A percentile compares a stretch with the other conserved stretches of the same genome.
These are phyloP conservation scores for Eidolon dupreanum DNA, from an alignment of 2,797 vertebrate genomes.

Conservation along the genomic window DNA sequence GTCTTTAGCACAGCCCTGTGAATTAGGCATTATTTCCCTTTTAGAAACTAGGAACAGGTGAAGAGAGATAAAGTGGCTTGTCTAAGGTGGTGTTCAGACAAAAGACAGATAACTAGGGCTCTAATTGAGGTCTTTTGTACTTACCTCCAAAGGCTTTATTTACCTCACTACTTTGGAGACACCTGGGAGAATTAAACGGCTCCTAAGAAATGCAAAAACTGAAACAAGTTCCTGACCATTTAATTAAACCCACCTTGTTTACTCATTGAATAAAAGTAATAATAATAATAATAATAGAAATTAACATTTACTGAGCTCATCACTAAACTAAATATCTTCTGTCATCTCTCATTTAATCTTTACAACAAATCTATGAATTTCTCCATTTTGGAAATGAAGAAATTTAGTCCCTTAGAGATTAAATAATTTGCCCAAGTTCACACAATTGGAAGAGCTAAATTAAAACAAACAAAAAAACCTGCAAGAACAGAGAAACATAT, in stretches of 20 bases:
- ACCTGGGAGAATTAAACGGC: background rate
- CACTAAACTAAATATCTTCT: background rate
- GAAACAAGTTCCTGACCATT: background rate
- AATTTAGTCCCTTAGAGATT: background rate
- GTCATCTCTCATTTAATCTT: conserved; percentile 11
- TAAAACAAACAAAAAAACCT: background rate
- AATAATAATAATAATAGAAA: background rate
- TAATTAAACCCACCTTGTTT: background rate
- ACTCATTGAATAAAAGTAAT: background rate
- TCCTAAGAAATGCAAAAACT: background rate
- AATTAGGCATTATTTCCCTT: background rate
- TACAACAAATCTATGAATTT: background rate
- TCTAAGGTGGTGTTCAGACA: background rate
- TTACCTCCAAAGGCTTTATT: background rate
- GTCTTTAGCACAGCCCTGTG: background rate
- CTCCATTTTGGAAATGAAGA: background rate
- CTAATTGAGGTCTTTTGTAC: background rate
- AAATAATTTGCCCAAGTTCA: background rate
- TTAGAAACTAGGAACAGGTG: background rate
- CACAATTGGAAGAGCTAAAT: background rate
- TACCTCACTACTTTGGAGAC: background rate
- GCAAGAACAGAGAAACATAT: background rate
- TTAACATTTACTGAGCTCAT: background rate
- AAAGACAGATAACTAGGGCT: background rate
- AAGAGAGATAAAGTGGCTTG: background rate